Evolutionary conservation across 2,888 invertebrate species (phyloP).

Genomic region (Sicus ferrugineus): DNA sequence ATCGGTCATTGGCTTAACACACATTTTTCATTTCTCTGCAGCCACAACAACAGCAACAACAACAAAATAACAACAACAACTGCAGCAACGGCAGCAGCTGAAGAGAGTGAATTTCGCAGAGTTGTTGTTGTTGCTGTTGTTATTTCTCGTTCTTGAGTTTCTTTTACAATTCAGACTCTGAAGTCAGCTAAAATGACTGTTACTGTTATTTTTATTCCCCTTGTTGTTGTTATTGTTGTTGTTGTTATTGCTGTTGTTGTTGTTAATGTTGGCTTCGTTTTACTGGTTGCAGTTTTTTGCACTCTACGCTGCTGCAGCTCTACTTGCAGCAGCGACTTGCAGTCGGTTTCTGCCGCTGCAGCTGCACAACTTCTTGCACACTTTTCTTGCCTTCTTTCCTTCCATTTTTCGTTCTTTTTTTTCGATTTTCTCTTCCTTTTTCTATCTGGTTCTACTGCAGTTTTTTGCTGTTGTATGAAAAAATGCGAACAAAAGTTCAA

Average conservation of each 20-base stretch:
- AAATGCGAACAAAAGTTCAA: constrained; percentile 52
- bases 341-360: background rate
- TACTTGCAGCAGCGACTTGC: background rate
- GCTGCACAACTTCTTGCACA: background rate
- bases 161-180: background rate
- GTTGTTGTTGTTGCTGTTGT: constrained; percentile 9
- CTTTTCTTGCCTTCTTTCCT: constrained; percentile 2
- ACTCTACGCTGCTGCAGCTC: background rate
- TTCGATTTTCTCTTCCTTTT: background rate
- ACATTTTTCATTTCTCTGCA: constrained; percentile 58
- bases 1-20: constrained; percentile 65
- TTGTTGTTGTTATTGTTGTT: background rate
- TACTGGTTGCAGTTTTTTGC: background rate
- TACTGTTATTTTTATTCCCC: background rate
- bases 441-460: background rate
- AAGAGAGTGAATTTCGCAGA: constrained; percentile 29
- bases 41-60: constrained; percentile 18
- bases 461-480: constrained; percentile 39
- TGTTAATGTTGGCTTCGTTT: background rate
- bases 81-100: background rate
- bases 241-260: background rate
- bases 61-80: constrained; percentile 6
- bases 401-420: background rate
- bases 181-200: constrained; percentile 8
- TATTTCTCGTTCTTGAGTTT: constrained; percentile 9